These are phyloP conservation scores for Rhinogobius similis DNA, from an alignment of 2,113 vertebrate genomes.

Conservation along the genomic window DNA sequence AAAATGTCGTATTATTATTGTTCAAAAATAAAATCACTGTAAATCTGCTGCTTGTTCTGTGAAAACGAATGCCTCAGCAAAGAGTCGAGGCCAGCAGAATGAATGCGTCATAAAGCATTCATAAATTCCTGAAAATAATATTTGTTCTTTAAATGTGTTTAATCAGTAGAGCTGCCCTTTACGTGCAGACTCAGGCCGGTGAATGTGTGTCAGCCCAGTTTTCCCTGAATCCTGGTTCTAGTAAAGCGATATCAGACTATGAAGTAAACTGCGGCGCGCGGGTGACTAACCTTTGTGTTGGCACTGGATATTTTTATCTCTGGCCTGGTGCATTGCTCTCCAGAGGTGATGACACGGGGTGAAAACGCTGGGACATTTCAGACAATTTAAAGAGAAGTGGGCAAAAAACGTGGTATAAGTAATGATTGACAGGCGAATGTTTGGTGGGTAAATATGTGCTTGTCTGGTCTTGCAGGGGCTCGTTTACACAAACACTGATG, in stretches of 20 bases:
- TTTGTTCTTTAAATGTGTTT: conserved; percentile 1
- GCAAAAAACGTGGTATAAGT: background rate
- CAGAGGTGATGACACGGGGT: conserved; percentile 31
- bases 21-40: too few species aligned
- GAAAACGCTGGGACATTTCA: conserved; percentile 13
- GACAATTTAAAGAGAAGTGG: background rate
- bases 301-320: conserved; percentile 64
- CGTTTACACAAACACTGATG: conserved; percentile 90
- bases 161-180: background rate
- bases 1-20: too few species aligned
- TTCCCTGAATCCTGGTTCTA: conserved; percentile 70
- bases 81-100: too few species aligned
- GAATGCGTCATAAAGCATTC: too few species aligned
- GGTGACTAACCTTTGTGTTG: conserved; percentile 67
- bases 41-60: too few species aligned
- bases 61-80: too few species aligned
- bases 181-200: conserved; percentile 17
- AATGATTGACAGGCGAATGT: conserved; percentile 4
- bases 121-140: too few species aligned
- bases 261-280: conserved; percentile 63
- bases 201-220: conserved; percentile 50
- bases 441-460: conserved; percentile 26
- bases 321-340: conserved; percentile 21
- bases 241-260: conserved; percentile 51
- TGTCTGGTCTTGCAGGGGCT: conserved; percentile 77